A percentile compares a stretch with the other conserved stretches of the same genome.
These are phyloP conservation scores for Astreopora myriophthalma DNA, from an alignment of 64 coral and sea anemone genomes.

Conservation along the genomic window DNA sequence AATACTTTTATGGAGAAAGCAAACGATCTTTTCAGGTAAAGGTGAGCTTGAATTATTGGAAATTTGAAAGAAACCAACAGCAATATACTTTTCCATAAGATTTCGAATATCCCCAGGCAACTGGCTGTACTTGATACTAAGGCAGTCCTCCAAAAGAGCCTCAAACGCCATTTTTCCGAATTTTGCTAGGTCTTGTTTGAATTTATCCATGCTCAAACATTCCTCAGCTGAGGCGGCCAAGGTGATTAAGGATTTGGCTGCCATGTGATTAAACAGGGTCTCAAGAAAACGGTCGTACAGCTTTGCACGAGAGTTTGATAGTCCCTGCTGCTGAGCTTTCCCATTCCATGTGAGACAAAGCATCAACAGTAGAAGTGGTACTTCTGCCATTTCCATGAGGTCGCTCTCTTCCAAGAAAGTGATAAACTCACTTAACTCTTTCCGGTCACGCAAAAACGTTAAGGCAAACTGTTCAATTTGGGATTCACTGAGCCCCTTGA, in stretches of 20 bases:
- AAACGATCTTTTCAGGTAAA: slow-evolving; percentile 37
- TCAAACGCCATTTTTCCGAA: slow-evolving; percentile 51
- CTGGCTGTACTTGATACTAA: no score
- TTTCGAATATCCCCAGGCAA: background rate
- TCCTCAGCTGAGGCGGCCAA: background rate
- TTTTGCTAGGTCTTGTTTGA: background rate
- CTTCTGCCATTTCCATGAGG: slow-evolving; percentile 6
- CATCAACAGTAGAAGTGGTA: slow-evolving; percentile 53
- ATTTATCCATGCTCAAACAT: slow-evolving; percentile 5
- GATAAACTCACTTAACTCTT: background rate
- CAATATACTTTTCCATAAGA: background rate
- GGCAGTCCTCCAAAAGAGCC: slow-evolving; percentile 52
- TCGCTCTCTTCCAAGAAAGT: background rate
- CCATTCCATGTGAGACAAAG: slow-evolving; percentile 52
- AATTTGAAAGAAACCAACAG: slow-evolving; percentile 52
- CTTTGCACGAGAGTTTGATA: slow-evolving; percentile 24
- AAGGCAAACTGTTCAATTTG: slow-evolving; percentile 2
- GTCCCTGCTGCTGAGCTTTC: background rate
- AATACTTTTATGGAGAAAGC: slow-evolving; percentile 50
- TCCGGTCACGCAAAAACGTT: background rate
- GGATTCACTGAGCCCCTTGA: slow-evolving; percentile 10
- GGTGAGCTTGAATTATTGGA: background rate
- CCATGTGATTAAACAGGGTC: slow-evolving; percentile 6
- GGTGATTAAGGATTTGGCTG: no score
- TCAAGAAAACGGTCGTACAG: slow-evolving; percentile 31